Percentiles rank a stretch among this genome's conserved stretches.
phyloP scores from a whole-genome alignment of 1,140 invertebrate genomes.

The Penaeus vannamei region DNA sequence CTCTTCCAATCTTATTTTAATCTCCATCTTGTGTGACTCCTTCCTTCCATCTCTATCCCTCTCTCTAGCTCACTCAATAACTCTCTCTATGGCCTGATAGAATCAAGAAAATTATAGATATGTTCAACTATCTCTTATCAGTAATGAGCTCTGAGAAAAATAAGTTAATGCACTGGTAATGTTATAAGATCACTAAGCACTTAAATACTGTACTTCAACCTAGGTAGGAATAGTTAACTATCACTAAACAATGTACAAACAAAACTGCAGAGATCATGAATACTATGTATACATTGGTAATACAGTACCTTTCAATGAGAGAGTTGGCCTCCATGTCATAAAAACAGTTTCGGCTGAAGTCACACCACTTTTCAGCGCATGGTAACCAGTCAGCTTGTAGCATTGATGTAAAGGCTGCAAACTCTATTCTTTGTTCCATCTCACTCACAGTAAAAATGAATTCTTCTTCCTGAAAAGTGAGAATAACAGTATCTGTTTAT shows the following conservation, averaged over 20 bases:
- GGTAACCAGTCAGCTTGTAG: slow-evolving; percentile 42
- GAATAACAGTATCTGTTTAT: background rate
- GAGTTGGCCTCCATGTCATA: background rate
- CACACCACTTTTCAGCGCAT: slow-evolving; percentile 37
- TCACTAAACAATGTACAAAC: too few relatives aligned
- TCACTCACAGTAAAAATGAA: background rate
- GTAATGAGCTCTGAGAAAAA: too few relatives aligned
- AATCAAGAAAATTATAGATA: background rate
- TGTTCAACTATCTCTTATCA: too few relatives aligned
- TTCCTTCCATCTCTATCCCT: background rate
- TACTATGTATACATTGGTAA: background rate
- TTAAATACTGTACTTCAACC: too few relatives aligned
- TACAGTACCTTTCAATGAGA: slow-evolving; percentile 34
- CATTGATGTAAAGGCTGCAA: slow-evolving; percentile 3
- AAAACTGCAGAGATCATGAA: too few relatives aligned
- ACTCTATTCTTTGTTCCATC: slow-evolving; percentile 18
- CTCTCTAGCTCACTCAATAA: background rate
- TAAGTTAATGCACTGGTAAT: too few relatives aligned
- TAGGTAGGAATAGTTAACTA: too few relatives aligned
- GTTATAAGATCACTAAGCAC: too few relatives aligned
- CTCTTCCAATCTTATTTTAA: background rate
- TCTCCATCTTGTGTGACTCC: background rate
- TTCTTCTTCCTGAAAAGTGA: slow-evolving; percentile 4
- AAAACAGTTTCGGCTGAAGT: slow-evolving; percentile 38
- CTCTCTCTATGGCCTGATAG: background rate